Evolutionary conservation across 2,797 vertebrate species (phyloP), one percentile per base, ranked within the genome.

Genomic region (Sphenodon punctatus): DNA sequence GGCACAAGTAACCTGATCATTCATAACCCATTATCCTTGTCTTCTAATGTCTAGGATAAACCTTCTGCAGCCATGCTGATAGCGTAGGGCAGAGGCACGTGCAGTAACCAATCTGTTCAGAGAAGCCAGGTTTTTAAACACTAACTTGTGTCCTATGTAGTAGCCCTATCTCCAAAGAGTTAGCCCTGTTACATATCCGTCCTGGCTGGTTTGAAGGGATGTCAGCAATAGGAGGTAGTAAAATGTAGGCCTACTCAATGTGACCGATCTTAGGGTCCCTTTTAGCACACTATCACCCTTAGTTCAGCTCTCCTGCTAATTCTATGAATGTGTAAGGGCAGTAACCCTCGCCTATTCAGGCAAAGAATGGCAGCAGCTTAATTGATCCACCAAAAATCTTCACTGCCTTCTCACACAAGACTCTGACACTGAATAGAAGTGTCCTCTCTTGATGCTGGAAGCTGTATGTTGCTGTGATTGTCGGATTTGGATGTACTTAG

Each of bases 211-310:
- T 43, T 0, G 55, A 59, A 46, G 42, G 83, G 49, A 3, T 78
- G 88, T 38, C 84, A 78, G 76, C 0, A 25, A 25, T 4, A n/a
- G 71, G 68, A 85, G 77, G 81, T 68, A 68, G 79, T 30, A 46
- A 11, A 4, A 14, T 51, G 6, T 4, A 46, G 78, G 68, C 36
- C 8, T n/a, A n/a, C n/a, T n/a, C n/a, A n/a, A n/a, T n/a, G n/a
- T n/a, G n/a, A n/a, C n/a, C n/a, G n/a, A n/a, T n/a, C n/a, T n/a
- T n/a, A n/a, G n/a, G n/a, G n/a, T n/a, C n/a, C n/a, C n/a, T n/a
- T n/a, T n/a, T n/a, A n/a, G n/a, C n/a, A n/a, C n/a, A n/a, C n/a
- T n/a, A n/a, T n/a, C n/a, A n/a, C n/a, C n/a, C n/a, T n/a, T n/a
- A n/a, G n/a, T n/a, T n/a, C 27, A 1, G 0, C 22, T 2, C 46